phyloP scores from a whole-genome alignment of 1,140 invertebrate species.

The Formica selysi region DNA sequence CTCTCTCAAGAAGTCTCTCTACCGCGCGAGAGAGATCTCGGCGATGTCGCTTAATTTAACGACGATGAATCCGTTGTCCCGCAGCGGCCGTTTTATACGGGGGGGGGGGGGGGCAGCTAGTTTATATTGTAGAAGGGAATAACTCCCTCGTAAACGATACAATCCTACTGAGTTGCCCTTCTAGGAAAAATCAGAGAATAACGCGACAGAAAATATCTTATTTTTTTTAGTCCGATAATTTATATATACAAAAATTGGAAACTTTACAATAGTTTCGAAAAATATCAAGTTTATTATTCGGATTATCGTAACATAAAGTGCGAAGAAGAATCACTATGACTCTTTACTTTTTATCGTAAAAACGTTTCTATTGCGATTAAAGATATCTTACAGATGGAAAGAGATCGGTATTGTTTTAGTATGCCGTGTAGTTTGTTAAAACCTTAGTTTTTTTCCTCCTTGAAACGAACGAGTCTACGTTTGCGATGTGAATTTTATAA shows the following conservation, averaged over 20 bases:
- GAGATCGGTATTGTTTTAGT: background rate
- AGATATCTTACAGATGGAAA: background rate
- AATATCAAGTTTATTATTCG: background rate
- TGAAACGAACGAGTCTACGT: background rate
- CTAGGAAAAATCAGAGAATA: background rate
- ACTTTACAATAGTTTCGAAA: background rate
- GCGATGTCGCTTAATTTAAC: conserved; percentile 67
- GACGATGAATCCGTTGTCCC: conserved; percentile 68
- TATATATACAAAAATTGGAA: background rate
- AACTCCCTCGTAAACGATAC: conserved; percentile 49
- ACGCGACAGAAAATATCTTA: background rate
- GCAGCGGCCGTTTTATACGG: conserved; percentile 45
- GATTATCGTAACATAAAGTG: background rate
- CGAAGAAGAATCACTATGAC: background rate
- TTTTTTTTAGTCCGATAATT: conserved; percentile 2
- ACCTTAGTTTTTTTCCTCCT: background rate
- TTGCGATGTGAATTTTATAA: conserved; percentile 18
- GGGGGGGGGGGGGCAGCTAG: background rate
- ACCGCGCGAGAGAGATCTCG: conserved; percentile 26
- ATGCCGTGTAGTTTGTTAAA: background rate
- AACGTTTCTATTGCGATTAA: conserved; percentile 10
- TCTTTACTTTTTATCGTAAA: background rate
- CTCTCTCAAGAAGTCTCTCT: background rate
- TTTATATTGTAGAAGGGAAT: conserved; percentile 50
- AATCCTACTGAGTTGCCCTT: conserved; percentile 31